Conservation (phyloP, 2,888 invertebrate genomes). For the Xanthia togata region DNA sequence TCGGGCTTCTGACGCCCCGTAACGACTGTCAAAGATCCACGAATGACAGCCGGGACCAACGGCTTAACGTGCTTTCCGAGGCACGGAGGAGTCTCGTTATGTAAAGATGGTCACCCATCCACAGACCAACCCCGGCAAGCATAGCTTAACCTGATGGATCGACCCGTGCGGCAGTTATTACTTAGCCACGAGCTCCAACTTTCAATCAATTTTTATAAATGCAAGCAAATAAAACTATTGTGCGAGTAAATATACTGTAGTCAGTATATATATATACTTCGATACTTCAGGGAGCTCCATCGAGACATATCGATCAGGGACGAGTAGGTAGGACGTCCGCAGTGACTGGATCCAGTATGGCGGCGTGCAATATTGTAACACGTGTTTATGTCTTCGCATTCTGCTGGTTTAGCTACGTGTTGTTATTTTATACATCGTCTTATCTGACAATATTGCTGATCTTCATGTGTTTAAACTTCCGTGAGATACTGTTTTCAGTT, state of each 20-base stretch:
- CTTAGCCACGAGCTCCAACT: too few species aligned
- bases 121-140: too few species aligned
- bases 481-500: constrained; percentile 27
- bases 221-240: constrained; percentile 17
- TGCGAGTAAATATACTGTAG: constrained; percentile 25
- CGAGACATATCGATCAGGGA: constrained; percentile 83
- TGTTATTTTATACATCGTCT: constrained; percentile 29
- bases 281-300: constrained; percentile 73
- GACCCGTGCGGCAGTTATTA: too few species aligned
- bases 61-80: too few species aligned
- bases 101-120: too few species aligned
- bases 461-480: constrained; percentile 37
- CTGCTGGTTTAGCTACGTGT: constrained; percentile 21
- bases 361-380: constrained; percentile 50
- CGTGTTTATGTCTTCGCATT: constrained; percentile 42
- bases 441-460: constrained; percentile 39
- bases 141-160: too few species aligned
- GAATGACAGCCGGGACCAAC: too few species aligned
- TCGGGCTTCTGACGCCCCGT: too few species aligned
- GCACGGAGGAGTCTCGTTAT: too few species aligned
- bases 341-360: constrained; percentile 52
- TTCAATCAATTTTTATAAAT: constrained; percentile 20
- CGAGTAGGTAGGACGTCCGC: constrained; percentile 57
- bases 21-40: too few species aligned
- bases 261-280: constrained; percentile 39